Evolutionary conservation across 2,888 invertebrate species (phyloP), one percentile per base, ranked within the genome.

Genomic region (Miltochrista miniata): DNA sequence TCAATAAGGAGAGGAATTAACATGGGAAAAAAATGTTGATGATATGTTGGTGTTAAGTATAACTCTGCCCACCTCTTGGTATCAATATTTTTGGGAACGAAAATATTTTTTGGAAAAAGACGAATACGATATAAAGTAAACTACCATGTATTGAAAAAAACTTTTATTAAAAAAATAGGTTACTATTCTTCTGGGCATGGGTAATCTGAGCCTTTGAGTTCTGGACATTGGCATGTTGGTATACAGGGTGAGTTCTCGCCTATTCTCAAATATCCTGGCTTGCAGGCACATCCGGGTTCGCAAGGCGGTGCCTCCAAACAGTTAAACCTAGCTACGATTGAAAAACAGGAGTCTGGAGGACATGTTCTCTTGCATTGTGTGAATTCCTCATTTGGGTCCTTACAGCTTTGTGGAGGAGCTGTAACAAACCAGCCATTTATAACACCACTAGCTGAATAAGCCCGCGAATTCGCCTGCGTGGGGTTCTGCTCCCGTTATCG

Each of bases 351-450:
- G 8, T 48, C 42, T 5, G 48, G 48, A 8, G 42, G 48, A 12
- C 48, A 48, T 8, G 12, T 30, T 43, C 18, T 43, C 24, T 43
- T 48, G 31, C 54, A 56, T 33, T 40, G 38, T 12, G 48, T 57
- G 35, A 53, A 41, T 9, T 53, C 48, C 50, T 60, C 60, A 7
- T 60, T 57, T 42, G 49, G 18, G 0, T 36, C 59, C 1, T 42
- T 7, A 31, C 60, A 60, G 15, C 13, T 51, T 12, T 39, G 5
- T n/a, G n/a, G n/a, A 2, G 33, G 11, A 11, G 14, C 41, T 41
- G 14, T 11, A 31, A 41, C 10, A n/a, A 11, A 34, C 10, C 4
- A 34, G 30, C 8, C 30, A 5, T 30, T n/a, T n/a, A n/a, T n/a
- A n/a, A n/a, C n/a, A n/a, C n/a, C n/a, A n/a, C n/a, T n/a, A n/a